Evolutionary conservation across 2,113 vertebrate genomes (phyloP).

Genomic region (Paradoxurus hermaphroditus): DNA sequence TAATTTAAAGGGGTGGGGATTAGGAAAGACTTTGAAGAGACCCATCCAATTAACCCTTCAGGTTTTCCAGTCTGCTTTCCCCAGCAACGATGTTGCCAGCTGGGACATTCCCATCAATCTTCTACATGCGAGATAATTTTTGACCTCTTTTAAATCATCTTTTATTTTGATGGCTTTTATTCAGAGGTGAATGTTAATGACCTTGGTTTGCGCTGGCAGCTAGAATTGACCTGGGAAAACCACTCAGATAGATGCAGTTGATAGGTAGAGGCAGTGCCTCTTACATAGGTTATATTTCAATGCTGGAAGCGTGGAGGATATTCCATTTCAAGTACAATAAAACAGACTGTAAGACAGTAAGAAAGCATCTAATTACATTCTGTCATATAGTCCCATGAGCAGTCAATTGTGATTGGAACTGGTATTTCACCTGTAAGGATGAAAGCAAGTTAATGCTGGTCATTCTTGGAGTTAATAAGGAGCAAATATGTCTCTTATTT

Average conservation of each 20-base stretch:
- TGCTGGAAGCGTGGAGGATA: background rate
- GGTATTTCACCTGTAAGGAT: background rate
- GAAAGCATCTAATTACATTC: background rate
- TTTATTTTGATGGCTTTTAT: background rate
- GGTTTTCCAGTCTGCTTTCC: background rate
- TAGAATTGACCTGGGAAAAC: background rate
- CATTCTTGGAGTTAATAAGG: background rate
- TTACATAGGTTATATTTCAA: background rate
- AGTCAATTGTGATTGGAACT: background rate
- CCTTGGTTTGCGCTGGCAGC: background rate
- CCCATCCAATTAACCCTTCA: background rate
- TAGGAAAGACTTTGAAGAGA: background rate
- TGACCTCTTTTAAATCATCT: background rate
- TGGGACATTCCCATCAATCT: background rate
- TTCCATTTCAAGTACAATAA: background rate
- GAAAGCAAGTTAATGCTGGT: background rate
- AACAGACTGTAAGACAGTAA: background rate
- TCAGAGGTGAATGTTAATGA: background rate
- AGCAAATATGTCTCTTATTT: background rate
- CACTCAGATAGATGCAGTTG: background rate
- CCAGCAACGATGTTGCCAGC: background rate
- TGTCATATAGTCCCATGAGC: background rate
- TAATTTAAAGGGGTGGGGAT: background rate
- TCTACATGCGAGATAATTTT: background rate
- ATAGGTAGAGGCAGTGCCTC: background rate